Evolutionary conservation across 2,888 invertebrate species (phyloP), one percentile per base, ranked within the genome.

Genomic region (Auanema freiburgensis): DNA sequence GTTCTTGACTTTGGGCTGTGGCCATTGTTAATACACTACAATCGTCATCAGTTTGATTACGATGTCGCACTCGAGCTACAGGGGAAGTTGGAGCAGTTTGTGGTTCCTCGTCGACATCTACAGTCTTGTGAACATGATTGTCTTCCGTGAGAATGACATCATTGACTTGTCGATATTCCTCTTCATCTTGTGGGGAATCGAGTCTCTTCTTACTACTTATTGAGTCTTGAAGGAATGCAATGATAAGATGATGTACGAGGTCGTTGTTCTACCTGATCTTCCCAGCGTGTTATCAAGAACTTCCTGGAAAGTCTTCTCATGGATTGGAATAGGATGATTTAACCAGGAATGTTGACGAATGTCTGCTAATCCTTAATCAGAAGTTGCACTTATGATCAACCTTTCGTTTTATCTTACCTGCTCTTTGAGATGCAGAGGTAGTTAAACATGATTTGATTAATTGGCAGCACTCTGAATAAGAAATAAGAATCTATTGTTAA

Each of bases 391-490:
- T 55, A 8, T n/a, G 5, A 8, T 16, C 14, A 55, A 52, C 24
- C 10, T 46, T 21, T 10, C 10, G 4, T 46, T 6, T 3, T 5
- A 46, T 18, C 53, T 24, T 10, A 53, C 60, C 66, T 14, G 72
- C 69, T 44, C 75, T 44, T 8, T 71, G 54, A 0, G 67, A 52
- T 14, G 71, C 67, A 8, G 71, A 67, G 8, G 75, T 73, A n/a
- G 72, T 72, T 57, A 75, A 59, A 51, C 75, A 75, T 11, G 67
- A 69, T 58, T 75, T 75, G 53, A 75, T 66, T 14, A 75, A 52
- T 51, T 70, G 68, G 25, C 75, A 73, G 21, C 67, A 66, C 52
- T 70, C 66, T 66, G 55, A 24, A 65, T 41, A 14, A 5, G 1
- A 49, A 16, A 14, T 2, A 10, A 10, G n/a, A 10, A 40, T 24